These are phyloP conservation scores for Platygyra sinensis DNA, from an alignment of 64 coral and sea anemone species.

Conservation along the genomic window DNA sequence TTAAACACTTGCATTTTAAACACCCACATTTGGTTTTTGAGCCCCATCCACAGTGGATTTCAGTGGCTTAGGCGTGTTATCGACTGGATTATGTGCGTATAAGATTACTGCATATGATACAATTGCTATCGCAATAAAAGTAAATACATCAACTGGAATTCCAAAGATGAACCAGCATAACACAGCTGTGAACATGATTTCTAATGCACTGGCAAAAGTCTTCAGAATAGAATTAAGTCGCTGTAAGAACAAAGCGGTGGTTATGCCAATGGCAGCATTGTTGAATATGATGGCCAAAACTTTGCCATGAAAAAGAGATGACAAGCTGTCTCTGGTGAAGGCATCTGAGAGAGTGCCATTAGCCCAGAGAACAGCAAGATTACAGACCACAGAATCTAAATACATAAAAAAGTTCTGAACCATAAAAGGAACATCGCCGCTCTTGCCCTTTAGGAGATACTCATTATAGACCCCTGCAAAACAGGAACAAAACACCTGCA, in stretches of 20 bases:
- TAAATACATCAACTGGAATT: constrained; percentile 88
- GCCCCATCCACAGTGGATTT: constrained; percentile 23
- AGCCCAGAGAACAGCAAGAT: constrained; percentile 67
- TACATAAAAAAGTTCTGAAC: constrained; percentile 97
- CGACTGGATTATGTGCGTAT: constrained; percentile 96
- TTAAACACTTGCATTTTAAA: background rate
- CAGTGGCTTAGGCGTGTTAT: constrained; percentile 76
- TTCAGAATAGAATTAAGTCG: constrained; percentile 96
- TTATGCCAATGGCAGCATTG: constrained; percentile 88
- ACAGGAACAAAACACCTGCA: constrained; percentile 98
- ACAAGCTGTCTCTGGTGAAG: constrained; percentile 69
- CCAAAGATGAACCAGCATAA: constrained; percentile 96
- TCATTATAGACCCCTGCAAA: constrained; percentile 99
- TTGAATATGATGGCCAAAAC: constrained; percentile 90
- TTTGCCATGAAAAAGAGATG: constrained; percentile 61
- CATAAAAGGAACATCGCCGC: constrained; percentile 92
- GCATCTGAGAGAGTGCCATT: constrained; percentile 72
- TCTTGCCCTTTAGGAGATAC: constrained; percentile 91
- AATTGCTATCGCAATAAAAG: constrained; percentile 91
- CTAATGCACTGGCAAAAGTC: constrained; percentile 94
- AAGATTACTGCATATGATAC: constrained; percentile 88
- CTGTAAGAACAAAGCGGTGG: constrained; percentile 87
- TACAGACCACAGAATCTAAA: constrained; percentile 87
- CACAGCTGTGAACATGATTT: constrained; percentile 97
- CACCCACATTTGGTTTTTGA: background rate